Conservation (phyloP, 2,888 invertebrate species). For the Leucozona laternaria region DNA sequence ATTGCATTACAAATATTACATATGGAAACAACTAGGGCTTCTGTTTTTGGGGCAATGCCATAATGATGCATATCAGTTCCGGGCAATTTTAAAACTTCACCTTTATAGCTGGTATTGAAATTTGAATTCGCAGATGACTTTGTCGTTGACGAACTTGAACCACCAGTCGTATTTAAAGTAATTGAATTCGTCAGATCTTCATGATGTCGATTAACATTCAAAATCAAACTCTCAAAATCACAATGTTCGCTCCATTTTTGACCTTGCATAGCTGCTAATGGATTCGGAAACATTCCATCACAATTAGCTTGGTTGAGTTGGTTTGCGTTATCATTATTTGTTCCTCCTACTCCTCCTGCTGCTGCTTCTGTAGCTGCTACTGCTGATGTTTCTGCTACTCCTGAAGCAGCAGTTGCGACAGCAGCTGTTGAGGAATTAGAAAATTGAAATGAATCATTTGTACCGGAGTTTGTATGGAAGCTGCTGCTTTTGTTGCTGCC, state of each 20-base stretch:
- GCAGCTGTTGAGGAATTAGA: constrained; percentile 33
- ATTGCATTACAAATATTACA: constrained; percentile 91
- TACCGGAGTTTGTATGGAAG: constrained; percentile 56
- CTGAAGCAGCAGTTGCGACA: background rate
- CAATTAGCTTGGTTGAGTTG: background rate
- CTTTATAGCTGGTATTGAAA: constrained; percentile 64
- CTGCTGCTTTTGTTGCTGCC: constrained; percentile 42
- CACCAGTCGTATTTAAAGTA: constrained; percentile 26
- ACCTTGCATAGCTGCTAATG: constrained; percentile 77
- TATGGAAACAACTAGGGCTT: constrained; percentile 90
- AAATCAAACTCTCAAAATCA: constrained; percentile 80
- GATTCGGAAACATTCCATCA: constrained; percentile 30
- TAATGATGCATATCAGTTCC: constrained; percentile 89
- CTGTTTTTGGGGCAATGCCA: constrained; percentile 91
- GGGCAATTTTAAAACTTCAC: constrained; percentile 85
- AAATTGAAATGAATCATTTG: constrained; percentile 60
- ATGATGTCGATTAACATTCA: constrained; percentile 51
- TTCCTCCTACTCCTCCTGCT: background rate
- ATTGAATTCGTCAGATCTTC: constrained; percentile 21
- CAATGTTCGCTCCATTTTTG: constrained; percentile 81
- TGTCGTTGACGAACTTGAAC: constrained; percentile 62
- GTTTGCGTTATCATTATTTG: background rate
- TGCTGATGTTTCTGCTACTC: background rate
- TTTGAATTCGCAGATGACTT: constrained; percentile 31
- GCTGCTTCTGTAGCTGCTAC: constrained; percentile 6